Evolutionary conservation across 2,797 vertebrate species (phyloP), one percentile per base, ranked within the genome.

Genomic region (Diceros bicornis): DNA sequence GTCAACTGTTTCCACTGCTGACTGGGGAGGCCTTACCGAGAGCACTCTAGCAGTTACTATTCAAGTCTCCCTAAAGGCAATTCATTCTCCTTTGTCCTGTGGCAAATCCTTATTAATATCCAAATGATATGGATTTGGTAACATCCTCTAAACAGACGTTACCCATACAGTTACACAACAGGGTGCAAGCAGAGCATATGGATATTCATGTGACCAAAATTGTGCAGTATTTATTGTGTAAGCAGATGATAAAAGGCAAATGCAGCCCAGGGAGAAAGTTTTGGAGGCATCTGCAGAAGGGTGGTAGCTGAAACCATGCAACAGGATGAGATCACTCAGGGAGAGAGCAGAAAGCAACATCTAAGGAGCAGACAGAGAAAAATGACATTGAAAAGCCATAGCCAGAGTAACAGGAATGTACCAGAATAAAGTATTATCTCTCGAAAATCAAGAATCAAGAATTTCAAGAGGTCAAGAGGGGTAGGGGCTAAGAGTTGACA

Each of bases 1-100:
- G 79, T 86, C 95, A 91, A 41, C 55, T 74, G 41, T 97, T 95
- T 95, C 74, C 94, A 93, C 64, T 61, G 74, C 71, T 89, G 59
- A 32, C 55, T 18, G 21, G 16, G 44, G 74, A 87, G 18, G 16
- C 47, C 84, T 94, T 83, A 37, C n/a, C 55, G 47, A 64, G 41
- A 83, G 34, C 64, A 89, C n/a, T 29, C 50, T 10, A 27, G 41
- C 10, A 32, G 34, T 77, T 66, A 29, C 57, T 64, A 29, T 47
- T 89, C 27, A 57, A n/a, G 41, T 34, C 64, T 86, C 69, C 57
- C n/a, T 34, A 37, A 52, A 34, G 21, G 25, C 89, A 79, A 87
- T 90, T 95, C 69, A 61, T 52, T 79, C n/a, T 34, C n/a, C 16
- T 90, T 74, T 44, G 6, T 29, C 55, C 7, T 55, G 16, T 41